Base-by-base conservation (phyloP, 2,113 vertebrate species). In the Sterna hirundo region DNA sequence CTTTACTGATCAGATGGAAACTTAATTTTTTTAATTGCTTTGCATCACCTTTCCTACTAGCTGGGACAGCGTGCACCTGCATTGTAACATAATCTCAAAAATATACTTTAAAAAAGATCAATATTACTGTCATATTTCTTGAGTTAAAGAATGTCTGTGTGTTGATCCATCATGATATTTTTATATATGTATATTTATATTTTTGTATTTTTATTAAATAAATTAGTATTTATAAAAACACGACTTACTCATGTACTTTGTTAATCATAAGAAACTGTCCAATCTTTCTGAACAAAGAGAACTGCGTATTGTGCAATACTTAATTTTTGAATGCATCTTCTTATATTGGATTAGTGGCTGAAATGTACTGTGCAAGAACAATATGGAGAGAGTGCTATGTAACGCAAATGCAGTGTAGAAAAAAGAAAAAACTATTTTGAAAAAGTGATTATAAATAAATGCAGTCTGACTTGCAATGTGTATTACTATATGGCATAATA, bases 191-290 rank as follows among this genome's bases (percentile, higher is more conserved):
- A 98, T 98, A 98, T 98, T 98, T 98, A 97, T 98, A 98, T 98
- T 98, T 98, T 98, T 98, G 83, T 98, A 98, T 98, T 98, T 98
- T 98, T 98, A 98, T 98, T 97, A 98, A 98, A 98, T 98, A 98
- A 98, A 98, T 84, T 96, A 96, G 81, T 95, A 97, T 98, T 98
- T 98, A 97, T 98, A 98, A 98, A 97, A 97, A 95, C 58, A 93
- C 60, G 75, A 88, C 57, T 94, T 93, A 88, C 86, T 97, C 61
- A 96, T 0, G 75, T 95, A 89, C 74, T 97, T 96, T 66, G 65
- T 91, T 74, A 61, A 79, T 68, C 26, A 44, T 38, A 18, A 81
- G 49, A 54, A 62, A 18, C 29, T 91, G 44, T 83, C 51, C n/a
- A 61, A 3, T 2, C 55, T 82, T 88, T 92, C 42, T 71, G 77